Base-by-base conservation (phyloP, 2,113 vertebrate species). In the Etheostoma spectabile region DNA sequence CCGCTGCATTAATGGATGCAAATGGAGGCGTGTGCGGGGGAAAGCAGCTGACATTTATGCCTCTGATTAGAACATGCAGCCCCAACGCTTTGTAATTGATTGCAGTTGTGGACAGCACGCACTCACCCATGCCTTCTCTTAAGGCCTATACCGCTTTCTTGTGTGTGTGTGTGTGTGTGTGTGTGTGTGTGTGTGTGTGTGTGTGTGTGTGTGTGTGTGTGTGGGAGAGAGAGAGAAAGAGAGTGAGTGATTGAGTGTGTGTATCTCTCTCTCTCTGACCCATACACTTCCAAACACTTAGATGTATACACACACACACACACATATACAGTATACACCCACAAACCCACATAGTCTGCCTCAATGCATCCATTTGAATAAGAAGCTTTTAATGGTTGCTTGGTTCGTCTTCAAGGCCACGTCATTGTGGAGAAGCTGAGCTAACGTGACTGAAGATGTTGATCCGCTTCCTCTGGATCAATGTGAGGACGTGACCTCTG, bases 21-120 rank as follows among this genome's bases (percentile, higher is more conserved):
- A 92, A 94, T 93, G 91, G 87, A 90, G 88, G 88, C 82, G 80
- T 93, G 88, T 84, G 89, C 80, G 62, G 80, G 80, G 82, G 90
- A 87, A 91, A 90, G 89, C 87, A 90, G 89, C 90, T 94, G 93
- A 93, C 92, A 94, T 94, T 93, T 93, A 93, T 93, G 93, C 88
- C 86, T 91, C 89, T 93, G 92, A 93, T 93, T 94, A 93, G 92
- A 93, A 89, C 90, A 86, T 86, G 90, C 86, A 89, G 89, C 88
- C 85, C 86, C 89, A 84, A 83, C 76, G 78, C 87, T 90, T 86
- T 88, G 88, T 93, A 93, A 94, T 91, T 93, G 91, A 94, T 93
- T 89, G 91, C 83, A 86, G 88, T 82, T 83, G 61, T 57, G 91
- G 86, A 84, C 88, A 51, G 74, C 86, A 61, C 87, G 86, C 88